Evolutionary conservation across 1,140 invertebrate species (phyloP), one percentile per base, ranked within the genome.

Genomic region (Aphelenchoides besseyi): DNA sequence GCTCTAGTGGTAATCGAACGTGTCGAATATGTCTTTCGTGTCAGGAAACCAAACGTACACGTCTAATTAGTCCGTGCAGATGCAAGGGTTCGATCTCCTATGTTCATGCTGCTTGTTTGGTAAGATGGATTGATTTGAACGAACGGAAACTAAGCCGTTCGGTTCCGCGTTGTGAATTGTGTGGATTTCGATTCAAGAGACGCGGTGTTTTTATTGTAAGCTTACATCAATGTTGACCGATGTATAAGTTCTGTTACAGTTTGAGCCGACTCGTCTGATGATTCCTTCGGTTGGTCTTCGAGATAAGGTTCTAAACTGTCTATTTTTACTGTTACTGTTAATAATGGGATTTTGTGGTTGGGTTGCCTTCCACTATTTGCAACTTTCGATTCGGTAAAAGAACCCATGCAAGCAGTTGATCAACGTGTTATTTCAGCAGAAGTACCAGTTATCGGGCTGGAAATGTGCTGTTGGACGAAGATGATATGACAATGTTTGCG

Each of bases 261-360:
- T 66, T 67, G 23, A 66, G 5, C 18, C 61, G 16, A 8, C 16
- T 23, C 30, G 18, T 59, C 5, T 66, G 5, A 64, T 12, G 23
- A 9, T 69, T 1, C 67, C 67, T 16, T 35, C 57, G 1, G 68
- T 69, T 2, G n/a, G 68, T 71, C 68, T 69, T 16, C 67, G 67
- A n/a, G 67, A 69, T 3, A 68, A 69, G 29, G 64, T 69, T 12
- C 67, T 69, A 1, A 69, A 69, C 64, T 70, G n/a, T 30, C 32
- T 69, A 16, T 70, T 69, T 29, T 12, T 69, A 18, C 33, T 68
- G n/a, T 29, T 69, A 12, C 16, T 69, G n/a, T 16, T 1, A n/a
- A 69, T 69, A 2, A 69, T 69, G 67, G 23, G 18, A 16, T 69
- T 69, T 30, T 69, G 67, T 71, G 67, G 66, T n/a, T 69, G 61